Base-by-base conservation (phyloP, 2,797 vertebrate genomes). In the Pempheris klunzingeri region DNA sequence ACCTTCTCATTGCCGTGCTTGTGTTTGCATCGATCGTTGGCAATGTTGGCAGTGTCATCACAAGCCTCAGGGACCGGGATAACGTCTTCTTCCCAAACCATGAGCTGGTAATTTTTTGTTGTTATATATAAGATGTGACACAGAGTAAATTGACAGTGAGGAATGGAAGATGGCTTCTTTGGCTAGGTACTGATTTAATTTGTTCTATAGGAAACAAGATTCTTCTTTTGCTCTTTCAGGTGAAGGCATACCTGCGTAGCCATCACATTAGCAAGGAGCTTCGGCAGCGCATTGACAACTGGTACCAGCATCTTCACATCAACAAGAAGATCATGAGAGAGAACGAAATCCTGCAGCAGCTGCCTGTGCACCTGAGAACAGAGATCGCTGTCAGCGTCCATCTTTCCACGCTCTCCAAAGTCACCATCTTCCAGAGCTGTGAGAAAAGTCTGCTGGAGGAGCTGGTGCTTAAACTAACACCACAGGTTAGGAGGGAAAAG, bases 1-100 rank as follows among this genome's bases (percentile, higher is more conserved):
- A 97, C 90, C 93, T 98, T 79, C 95, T 99, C 44, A 95, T 98
- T 71, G 96, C 97, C 0, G 96, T 99, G 81, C 93, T 99, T 92
- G 97, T 96, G 55, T 98, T 99, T 5, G 97, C 98, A 43, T 96
- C 96, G 13, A 88, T 99, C 59, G 96, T 97, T 53, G 98, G 97
- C 0, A 96, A 95, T 79, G 95, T 98, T 65, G 95, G 96, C 6
- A 95, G 94, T 0, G 96, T 97, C 67, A 95, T 98, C 81, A 92
- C 94, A 59, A 97, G 93, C 87, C 83, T 97, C 26, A 93, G 94
- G n/a, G 87, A 94, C 0, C 94, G 96, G 0, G 94, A 96, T 0
- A 94, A 96, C 0, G 93, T 96, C 70, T 97, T 97, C 88, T 97
- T 96, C 87, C 98, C 98, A 0, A 95, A 97, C 60, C 94, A 96